These are phyloP conservation scores for Aphis craccivora DNA, from an alignment of 1,140 invertebrate genomes.

Conservation along the genomic window DNA sequence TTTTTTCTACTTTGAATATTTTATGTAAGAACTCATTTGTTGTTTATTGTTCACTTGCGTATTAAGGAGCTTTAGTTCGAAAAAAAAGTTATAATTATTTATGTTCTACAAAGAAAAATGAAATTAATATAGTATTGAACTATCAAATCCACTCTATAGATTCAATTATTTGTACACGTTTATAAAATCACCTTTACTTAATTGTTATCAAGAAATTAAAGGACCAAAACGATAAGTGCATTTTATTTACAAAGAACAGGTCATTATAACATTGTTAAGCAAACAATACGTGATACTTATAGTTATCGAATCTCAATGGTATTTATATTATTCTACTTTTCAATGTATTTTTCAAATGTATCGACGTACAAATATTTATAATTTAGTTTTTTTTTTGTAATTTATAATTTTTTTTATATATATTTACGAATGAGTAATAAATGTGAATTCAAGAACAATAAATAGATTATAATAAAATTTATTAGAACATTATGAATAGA, in stretches of 20 bases:
- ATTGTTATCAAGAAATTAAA: background rate
- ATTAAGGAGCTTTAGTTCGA: background rate
- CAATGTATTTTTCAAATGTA: background rate
- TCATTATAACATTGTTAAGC: background rate
- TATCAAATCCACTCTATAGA: background rate
- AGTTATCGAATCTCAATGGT: background rate
- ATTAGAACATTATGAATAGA: too few relatives aligned
- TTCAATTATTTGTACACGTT: background rate
- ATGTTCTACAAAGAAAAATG: background rate
- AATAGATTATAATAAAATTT: too few relatives aligned
- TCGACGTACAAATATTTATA: background rate
- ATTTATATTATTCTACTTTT: background rate
- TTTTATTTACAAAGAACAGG: background rate
- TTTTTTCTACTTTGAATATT: background rate
- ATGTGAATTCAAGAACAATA: too few relatives aligned
- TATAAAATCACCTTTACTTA: background rate
- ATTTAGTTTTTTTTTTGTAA: background rate
- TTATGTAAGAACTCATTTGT: background rate
- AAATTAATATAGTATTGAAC: background rate
- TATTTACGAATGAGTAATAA: background rate
- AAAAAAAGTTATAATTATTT: background rate
- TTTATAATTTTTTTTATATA: background rate
- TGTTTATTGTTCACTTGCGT: background rate
- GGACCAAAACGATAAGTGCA: background rate
- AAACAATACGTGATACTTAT: background rate